A percentile compares a stretch with the other conserved stretches of the same genome.
Evolutionary conservation across 2,113 vertebrate genomes (phyloP).

Genomic region (Petromus typicus): DNA sequence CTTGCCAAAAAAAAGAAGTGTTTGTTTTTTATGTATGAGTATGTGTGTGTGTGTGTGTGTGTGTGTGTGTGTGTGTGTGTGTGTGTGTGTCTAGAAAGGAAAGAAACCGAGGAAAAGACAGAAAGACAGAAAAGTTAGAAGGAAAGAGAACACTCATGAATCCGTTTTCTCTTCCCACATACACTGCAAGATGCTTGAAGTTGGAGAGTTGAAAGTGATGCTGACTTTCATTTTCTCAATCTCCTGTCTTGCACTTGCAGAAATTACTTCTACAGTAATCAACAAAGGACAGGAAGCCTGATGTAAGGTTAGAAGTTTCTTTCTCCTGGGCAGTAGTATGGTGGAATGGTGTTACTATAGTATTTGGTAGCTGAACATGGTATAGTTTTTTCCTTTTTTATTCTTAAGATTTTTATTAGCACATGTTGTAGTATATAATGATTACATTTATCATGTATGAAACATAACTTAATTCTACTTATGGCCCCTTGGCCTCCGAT

Average conservation of each 20-base stretch:
- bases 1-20: rapidly evolving
- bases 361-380: neutral
- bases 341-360: neutral
- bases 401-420: neutral
- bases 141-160: neutral
- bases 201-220: neutral
- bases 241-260: neutral
- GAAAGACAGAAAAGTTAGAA: neutral
- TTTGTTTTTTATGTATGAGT: too few relatives aligned
- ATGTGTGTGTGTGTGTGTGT: neutral
- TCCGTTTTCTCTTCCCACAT: neutral
- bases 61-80: neutral
- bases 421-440: neutral
- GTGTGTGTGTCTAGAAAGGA: neutral
- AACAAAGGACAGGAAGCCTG: neutral
- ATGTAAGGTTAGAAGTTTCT: neutral
- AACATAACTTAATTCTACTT: neutral
- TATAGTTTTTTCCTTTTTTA: neutral
- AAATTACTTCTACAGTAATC: conserved; percentile 10
- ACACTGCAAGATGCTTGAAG: neutral
- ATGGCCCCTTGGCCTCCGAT: neutral
- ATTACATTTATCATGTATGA: neutral
- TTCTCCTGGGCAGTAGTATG: neutral
- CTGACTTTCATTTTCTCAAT: neutral
- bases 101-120: neutral